Conservation (phyloP, 2,888 invertebrate species). For the Napeogenes inachia region DNA sequence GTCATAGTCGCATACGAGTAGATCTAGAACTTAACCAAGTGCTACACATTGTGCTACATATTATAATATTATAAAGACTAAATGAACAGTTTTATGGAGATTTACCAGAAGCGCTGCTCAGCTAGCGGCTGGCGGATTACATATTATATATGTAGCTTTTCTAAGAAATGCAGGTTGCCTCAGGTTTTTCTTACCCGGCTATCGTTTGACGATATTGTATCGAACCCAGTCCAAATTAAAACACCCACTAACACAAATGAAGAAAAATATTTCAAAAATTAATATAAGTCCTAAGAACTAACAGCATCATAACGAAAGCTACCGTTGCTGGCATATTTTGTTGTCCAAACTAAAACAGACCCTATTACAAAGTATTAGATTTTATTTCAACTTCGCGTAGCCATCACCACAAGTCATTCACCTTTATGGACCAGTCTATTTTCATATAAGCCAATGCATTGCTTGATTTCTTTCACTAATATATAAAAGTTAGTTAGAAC, state of each 20-base stretch:
- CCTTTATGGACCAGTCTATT: slow-evolving; percentile 1
- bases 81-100: too few species aligned
- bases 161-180: too few species aligned
- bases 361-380: background rate
- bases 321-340: slow-evolving; percentile 7
- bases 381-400: background rate
- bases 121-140: too few species aligned
- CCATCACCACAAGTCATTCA: slow-evolving; percentile 9
- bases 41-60: too few species aligned
- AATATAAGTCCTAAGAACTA: background rate
- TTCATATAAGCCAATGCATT: slow-evolving; percentile 3
- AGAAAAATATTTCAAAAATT: background rate
- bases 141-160: too few species aligned
- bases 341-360: slow-evolving; percentile 5
- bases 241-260: background rate
- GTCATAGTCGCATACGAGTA: too few species aligned
- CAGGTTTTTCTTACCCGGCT: too few species aligned
- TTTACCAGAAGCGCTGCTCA: too few species aligned
- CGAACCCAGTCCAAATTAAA: background rate
- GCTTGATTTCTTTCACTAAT: slow-evolving; percentile 9
- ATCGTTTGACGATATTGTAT: too few species aligned
- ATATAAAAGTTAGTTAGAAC: background rate
- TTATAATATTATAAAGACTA: too few species aligned
- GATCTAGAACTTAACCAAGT: too few species aligned
- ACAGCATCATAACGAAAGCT: slow-evolving; percentile 9